phyloP scores from a whole-genome alignment of 2,888 invertebrate genomes.

The Shargacucullia verbasci region DNA sequence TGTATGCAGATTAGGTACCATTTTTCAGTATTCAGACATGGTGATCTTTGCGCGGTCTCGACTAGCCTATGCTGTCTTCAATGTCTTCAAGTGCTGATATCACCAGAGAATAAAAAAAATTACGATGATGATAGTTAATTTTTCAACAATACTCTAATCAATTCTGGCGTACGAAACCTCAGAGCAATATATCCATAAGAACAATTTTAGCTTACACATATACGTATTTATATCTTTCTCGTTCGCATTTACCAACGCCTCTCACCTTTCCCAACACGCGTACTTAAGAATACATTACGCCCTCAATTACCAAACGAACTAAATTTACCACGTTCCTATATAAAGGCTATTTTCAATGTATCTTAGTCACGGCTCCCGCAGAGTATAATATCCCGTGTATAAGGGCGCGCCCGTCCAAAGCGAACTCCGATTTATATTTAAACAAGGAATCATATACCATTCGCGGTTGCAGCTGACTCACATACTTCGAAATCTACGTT shows the following conservation, averaged over 20 bases:
- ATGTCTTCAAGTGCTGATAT: no score
- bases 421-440: constrained; percentile 49
- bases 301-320: constrained; percentile 53
- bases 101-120: no score
- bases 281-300: constrained; percentile 48
- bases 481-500: constrained; percentile 24
- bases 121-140: no score
- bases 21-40: neutral
- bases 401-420: constrained; percentile 53
- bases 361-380: constrained; percentile 52
- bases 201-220: constrained; percentile 29
- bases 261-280: constrained; percentile 31
- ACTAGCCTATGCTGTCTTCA: no score
- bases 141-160: neutral
- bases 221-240: constrained; percentile 22
- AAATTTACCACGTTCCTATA: constrained; percentile 49
- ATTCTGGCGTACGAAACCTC: constrained; percentile 3
- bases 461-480: constrained; percentile 46
- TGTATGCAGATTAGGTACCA: constrained; percentile 1
- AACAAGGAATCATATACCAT: constrained; percentile 49
- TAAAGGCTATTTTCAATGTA: constrained; percentile 40
- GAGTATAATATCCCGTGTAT: no score
- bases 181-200: constrained; percentile 33
- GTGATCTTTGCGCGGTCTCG: no score
- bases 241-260: constrained; percentile 30